Percentiles rank a stretch among this genome's conserved stretches.
phyloP scores from a whole-genome alignment of 1,140 invertebrate genomes.

The Drosophila melanica region DNA sequence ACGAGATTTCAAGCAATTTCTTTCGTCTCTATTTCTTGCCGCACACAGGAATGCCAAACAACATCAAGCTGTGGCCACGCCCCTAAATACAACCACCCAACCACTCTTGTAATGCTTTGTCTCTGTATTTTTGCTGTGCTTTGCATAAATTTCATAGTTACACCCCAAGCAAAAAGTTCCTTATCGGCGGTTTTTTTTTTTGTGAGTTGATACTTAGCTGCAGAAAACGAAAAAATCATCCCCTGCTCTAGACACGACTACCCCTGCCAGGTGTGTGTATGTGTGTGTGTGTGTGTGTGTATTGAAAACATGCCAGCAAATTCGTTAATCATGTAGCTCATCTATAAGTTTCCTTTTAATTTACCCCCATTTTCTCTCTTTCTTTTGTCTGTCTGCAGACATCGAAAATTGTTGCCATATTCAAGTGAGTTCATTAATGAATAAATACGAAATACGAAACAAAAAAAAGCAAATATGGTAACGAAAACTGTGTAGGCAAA shows the following conservation, averaged over 20 bases:
- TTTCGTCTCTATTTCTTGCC: slow-evolving; percentile 8
- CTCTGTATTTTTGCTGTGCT: slow-evolving; percentile 54
- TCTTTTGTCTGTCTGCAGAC: neutral
- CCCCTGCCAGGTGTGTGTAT: slow-evolving; percentile 3
- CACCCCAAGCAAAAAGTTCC: slow-evolving; percentile 24
- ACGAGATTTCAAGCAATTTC: slow-evolving; percentile 58
- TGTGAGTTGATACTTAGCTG: slow-evolving; percentile 27
- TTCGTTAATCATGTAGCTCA: slow-evolving; percentile 53
- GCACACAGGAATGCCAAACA: slow-evolving; percentile 24
- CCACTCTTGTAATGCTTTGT: slow-evolving; percentile 5
- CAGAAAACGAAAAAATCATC: neutral
- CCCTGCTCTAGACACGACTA: neutral
- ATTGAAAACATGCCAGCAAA: slow-evolving; percentile 41
- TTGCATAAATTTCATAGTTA: slow-evolving; percentile 70
- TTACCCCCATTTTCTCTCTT: neutral
- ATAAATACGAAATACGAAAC: slow-evolving; percentile 9
- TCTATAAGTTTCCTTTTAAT: slow-evolving; percentile 19
- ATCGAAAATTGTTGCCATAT: slow-evolving; percentile 31
- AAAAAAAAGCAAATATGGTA: neutral
- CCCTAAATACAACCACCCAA: neutral
- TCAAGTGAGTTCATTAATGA: slow-evolving; percentile 30
- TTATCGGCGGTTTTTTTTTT: neutral
- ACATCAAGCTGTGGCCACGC: neutral
- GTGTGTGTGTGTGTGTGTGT: slow-evolving; percentile 5
- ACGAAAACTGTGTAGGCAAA: neutral